Percentiles rank a stretch among this genome's conserved stretches.
Evolutionary conservation across 1,140 invertebrate genomes (phyloP).

Genomic region (Maniola jurtina): DNA sequence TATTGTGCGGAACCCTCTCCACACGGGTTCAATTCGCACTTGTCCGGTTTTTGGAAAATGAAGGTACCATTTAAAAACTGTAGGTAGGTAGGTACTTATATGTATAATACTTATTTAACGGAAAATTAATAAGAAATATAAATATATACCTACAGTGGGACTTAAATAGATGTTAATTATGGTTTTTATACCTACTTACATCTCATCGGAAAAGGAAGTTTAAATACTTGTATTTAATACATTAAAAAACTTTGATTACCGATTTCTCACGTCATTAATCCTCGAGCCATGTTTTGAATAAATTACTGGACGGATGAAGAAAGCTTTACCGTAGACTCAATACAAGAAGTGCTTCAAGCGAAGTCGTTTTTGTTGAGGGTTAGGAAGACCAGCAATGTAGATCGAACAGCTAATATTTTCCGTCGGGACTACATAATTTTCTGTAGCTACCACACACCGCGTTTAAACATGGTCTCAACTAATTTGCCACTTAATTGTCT

Average conservation of each 20-base stretch:
- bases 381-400: slow-evolving; percentile 8
- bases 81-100: too few relatives aligned
- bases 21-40: too few relatives aligned
- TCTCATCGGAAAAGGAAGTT: neutral
- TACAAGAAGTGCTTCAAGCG: neutral
- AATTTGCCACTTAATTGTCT: slow-evolving; percentile 43
- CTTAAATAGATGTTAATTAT: neutral
- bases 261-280: slow-evolving; percentile 12
- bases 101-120: too few relatives aligned
- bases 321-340: neutral
- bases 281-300: slow-evolving; percentile 7
- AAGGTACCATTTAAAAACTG: too few relatives aligned
- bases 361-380: neutral
- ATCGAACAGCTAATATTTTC: neutral
- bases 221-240: slow-evolving; percentile 1
- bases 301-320: neutral
- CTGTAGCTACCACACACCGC: slow-evolving; percentile 42
- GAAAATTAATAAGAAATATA: neutral
- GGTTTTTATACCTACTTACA: neutral
- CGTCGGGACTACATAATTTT: neutral
- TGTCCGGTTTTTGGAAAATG: too few relatives aligned
- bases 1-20: too few relatives aligned
- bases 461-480: slow-evolving; percentile 36
- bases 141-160: neutral
- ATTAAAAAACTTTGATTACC: slow-evolving; percentile 9